A percentile compares a stretch with the other conserved stretches of the same genome.
Conservation (phyloP, 2,797 vertebrate genomes). For the Momotus momota region DNA sequence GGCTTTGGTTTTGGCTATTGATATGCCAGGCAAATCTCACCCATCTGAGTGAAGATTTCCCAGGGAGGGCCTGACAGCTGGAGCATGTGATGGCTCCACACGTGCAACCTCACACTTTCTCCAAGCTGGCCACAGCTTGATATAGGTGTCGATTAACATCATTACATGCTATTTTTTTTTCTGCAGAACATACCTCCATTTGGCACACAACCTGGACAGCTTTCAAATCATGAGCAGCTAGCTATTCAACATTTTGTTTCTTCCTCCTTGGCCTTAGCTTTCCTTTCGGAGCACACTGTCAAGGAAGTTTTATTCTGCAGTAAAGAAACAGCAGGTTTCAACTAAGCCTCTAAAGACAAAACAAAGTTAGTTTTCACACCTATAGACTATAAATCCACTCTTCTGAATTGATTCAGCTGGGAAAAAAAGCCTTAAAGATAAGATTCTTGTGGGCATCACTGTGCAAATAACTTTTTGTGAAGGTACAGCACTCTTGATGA, state of each 20-base stretch:
- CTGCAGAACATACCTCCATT: not conserved
- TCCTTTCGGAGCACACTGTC: not conserved
- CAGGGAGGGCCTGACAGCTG: not conserved
- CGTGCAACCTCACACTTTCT: not conserved
- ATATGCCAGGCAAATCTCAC: not conserved
- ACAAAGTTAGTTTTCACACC: constrained; percentile 2
- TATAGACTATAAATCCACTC: not conserved
- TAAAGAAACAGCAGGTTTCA: constrained; percentile 1
- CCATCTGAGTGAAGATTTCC: not conserved
- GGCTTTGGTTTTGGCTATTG: not conserved
- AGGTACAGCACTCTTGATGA: not conserved
- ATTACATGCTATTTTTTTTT: not conserved
- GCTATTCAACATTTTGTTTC: not conserved
- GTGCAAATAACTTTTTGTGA: not conserved
- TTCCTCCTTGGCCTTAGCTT: not conserved
- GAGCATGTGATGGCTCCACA: not conserved
- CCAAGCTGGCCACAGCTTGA: not conserved
- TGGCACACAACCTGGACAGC: not conserved
- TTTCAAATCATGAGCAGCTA: constrained; percentile 4
- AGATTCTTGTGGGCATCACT: not conserved
- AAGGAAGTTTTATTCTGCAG: constrained; percentile 2
- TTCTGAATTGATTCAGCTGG: not conserved
- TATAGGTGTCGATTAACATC: not conserved
- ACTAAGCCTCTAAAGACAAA: not conserved
- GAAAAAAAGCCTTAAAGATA: not conserved